These are phyloP conservation scores for Prenolepis imparis DNA, from an alignment of 2,888 invertebrate genomes.

Conservation along the genomic window DNA sequence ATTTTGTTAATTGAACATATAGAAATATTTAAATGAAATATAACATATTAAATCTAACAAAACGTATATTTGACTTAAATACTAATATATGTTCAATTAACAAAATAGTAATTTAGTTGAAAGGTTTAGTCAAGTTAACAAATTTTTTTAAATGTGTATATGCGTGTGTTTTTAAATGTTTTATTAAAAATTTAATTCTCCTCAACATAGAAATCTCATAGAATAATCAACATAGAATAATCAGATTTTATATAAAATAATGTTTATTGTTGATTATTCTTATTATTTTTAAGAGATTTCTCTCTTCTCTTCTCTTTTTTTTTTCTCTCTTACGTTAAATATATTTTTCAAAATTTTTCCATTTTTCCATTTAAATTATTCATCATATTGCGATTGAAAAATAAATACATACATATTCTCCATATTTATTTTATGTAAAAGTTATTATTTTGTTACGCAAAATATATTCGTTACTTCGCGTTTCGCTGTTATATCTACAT, in stretches of 20 bases:
- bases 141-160: too few relatives aligned
- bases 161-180: not conserved
- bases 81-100: too few relatives aligned
- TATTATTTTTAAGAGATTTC: not conserved
- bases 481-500: not conserved
- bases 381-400: not conserved
- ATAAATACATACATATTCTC: not conserved
- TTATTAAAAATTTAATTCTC: not conserved
- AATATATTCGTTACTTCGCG: not conserved
- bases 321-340: too few relatives aligned
- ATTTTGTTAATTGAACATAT: too few relatives aligned
- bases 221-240: not conserved
- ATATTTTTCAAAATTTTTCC: not conserved
- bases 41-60: too few relatives aligned
- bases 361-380: not conserved
- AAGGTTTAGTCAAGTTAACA: too few relatives aligned
- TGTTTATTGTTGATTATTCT: not conserved
- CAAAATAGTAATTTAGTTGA: too few relatives aligned
- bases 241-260: not conserved
- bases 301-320: not conserved
- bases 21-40: too few relatives aligned
- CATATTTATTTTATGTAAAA: not conserved
- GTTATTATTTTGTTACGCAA: not conserved
- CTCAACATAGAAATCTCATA: not conserved
- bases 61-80: too few relatives aligned